These are phyloP conservation scores for Anableps anableps DNA, from an alignment of 2,797 vertebrate species.

Conservation along the genomic window DNA sequence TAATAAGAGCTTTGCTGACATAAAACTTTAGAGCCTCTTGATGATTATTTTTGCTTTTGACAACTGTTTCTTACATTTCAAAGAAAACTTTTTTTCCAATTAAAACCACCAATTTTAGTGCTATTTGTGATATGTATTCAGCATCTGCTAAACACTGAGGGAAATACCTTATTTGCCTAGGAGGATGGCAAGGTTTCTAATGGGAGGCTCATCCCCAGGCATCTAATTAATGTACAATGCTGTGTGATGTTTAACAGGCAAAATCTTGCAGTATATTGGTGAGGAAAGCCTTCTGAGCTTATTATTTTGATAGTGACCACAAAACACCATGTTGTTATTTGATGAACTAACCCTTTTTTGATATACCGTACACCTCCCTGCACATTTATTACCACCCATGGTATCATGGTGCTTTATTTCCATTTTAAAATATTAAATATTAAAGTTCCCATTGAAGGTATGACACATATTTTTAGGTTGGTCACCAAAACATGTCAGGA, in stretches of 20 bases:
- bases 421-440: too few relatives aligned
- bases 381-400: neutral
- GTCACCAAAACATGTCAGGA: too few relatives aligned
- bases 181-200: neutral
- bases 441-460: too few relatives aligned
- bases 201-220: neutral
- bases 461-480: too few relatives aligned
- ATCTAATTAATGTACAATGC: neutral
- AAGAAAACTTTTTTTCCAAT: neutral
- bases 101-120: neutral
- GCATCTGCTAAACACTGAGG: neutral
- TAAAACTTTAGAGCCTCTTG: neutral
- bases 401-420: too few relatives aligned
- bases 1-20: neutral
- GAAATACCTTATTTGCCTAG: neutral
- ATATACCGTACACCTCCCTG: too few relatives aligned
- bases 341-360: too few relatives aligned
- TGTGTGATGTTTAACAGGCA: neutral
- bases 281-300: neutral
- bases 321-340: neutral
- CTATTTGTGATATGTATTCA: neutral
- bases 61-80: too few relatives aligned
- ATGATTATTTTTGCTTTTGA: slow-evolving; percentile 1
- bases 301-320: neutral
- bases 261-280: neutral